Percentiles rank a stretch among this genome's conserved stretches.
phyloP scores from a whole-genome alignment of 1,140 invertebrate species.

The Polyergus mexicanus region DNA sequence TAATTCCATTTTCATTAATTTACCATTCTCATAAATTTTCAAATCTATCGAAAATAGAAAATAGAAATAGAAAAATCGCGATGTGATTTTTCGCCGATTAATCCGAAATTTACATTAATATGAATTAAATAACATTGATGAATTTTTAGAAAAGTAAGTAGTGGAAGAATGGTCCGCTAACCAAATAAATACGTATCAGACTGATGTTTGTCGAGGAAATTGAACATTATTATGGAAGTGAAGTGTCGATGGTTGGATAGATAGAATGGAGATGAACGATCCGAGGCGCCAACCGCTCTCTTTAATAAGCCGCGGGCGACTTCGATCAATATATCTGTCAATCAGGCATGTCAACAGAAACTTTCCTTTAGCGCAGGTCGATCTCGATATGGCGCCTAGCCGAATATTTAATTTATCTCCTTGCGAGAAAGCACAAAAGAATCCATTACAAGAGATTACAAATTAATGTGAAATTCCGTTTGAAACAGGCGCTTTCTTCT shows the following conservation, averaged over 20 bases:
- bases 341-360: constrained; percentile 29
- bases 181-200: not conserved
- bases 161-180: too few relatives aligned
- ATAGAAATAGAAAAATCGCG: too few relatives aligned
- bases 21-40: too few relatives aligned
- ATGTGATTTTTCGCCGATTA: too few relatives aligned
- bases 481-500: constrained; percentile 21
- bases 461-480: constrained; percentile 26
- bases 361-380: constrained; percentile 42
- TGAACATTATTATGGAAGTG: constrained; percentile 17
- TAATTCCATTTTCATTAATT: too few relatives aligned
- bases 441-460: constrained; percentile 26
- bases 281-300: constrained; percentile 21
- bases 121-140: too few relatives aligned
- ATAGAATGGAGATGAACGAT: constrained; percentile 61
- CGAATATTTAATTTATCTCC: constrained; percentile 33
- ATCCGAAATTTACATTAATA: too few relatives aligned
- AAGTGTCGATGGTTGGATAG: constrained; percentile 12
- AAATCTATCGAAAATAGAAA: too few relatives aligned
- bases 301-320: not conserved
- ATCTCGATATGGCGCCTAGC: constrained; percentile 28
- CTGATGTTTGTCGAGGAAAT: not conserved
- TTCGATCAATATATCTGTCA: constrained; percentile 39
- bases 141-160: too few relatives aligned
- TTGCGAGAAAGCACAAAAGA: constrained; percentile 5